phyloP scores from a whole-genome alignment of 2,797 vertebrate species.

The Leptodactylus fallax region DNA sequence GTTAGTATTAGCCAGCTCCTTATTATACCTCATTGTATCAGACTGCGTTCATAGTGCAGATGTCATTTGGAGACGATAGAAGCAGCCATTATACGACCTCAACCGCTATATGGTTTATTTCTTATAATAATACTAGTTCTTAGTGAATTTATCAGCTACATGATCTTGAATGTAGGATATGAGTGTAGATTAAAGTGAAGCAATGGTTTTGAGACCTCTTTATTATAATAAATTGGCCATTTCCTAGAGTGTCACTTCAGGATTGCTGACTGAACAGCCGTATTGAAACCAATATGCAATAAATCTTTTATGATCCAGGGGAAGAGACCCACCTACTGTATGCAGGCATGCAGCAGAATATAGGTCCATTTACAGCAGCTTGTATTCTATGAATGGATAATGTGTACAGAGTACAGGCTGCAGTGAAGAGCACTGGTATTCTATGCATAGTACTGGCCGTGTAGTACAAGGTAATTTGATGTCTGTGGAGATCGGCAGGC shows the following conservation, averaged over 20 bases:
- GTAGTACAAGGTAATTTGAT: not conserved
- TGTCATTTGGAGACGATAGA: not conserved
- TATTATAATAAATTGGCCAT: not conserved
- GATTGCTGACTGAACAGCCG: not conserved
- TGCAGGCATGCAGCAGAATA: not conserved
- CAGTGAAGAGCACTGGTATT: not conserved
- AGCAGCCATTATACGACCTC: not conserved
- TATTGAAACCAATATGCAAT: not conserved
- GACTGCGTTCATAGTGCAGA: not conserved
- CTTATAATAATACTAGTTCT: not conserved
- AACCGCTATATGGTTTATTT: not conserved
- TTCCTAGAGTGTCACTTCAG: not conserved
- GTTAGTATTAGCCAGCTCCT: not conserved
- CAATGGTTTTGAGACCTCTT: not conserved
- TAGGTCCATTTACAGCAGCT: not conserved
- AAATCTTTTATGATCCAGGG: not conserved
- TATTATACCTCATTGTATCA: not conserved
- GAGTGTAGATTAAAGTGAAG: not conserved
- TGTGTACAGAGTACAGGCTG: not conserved
- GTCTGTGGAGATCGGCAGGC: not conserved
- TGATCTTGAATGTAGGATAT: not conserved
- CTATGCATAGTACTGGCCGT: not conserved
- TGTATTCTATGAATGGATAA: not conserved
- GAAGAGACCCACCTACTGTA: not conserved
- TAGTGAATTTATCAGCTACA: not conserved